Conservation (phyloP, 2,113 vertebrate genomes). For the Dryoscopus gambensis region DNA sequence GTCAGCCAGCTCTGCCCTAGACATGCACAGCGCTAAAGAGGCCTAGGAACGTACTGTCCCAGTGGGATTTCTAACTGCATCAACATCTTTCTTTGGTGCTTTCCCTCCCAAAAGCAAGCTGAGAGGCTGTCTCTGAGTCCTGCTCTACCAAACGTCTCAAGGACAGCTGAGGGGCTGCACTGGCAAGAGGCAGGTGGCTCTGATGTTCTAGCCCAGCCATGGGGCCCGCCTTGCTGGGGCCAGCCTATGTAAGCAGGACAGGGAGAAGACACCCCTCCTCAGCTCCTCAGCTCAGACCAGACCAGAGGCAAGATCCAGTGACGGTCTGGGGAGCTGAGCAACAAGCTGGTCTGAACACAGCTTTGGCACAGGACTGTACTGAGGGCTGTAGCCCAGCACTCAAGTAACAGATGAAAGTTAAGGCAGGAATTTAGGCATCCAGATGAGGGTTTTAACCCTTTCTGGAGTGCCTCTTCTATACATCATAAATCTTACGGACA, state of each 20-base stretch:
- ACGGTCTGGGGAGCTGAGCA: neutral
- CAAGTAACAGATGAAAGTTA: neutral
- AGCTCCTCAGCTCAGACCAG: neutral
- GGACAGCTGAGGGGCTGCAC: neutral
- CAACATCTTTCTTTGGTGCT: neutral
- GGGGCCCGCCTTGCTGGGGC: neutral
- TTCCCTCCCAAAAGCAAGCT: neutral
- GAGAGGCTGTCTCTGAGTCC: neutral
- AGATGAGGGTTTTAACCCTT: neutral
- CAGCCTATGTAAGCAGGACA: fast-evolving
- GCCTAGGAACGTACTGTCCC: neutral
- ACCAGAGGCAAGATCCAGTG: neutral
- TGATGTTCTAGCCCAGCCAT: neutral
- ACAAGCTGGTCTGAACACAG: neutral
- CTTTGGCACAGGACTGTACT: neutral
- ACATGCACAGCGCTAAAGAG: neutral
- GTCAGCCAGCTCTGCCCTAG: neutral
- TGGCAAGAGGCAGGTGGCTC: neutral
- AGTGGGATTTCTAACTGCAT: neutral
- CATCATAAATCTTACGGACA: neutral
- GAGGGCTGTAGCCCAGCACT: neutral
- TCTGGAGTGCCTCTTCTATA: neutral
- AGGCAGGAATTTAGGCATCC: neutral
- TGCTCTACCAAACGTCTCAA: neutral
- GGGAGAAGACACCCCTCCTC: neutral